These are phyloP conservation scores for Saccostrea echinata DNA, from an alignment of 1,140 invertebrate genomes.

Conservation along the genomic window DNA sequence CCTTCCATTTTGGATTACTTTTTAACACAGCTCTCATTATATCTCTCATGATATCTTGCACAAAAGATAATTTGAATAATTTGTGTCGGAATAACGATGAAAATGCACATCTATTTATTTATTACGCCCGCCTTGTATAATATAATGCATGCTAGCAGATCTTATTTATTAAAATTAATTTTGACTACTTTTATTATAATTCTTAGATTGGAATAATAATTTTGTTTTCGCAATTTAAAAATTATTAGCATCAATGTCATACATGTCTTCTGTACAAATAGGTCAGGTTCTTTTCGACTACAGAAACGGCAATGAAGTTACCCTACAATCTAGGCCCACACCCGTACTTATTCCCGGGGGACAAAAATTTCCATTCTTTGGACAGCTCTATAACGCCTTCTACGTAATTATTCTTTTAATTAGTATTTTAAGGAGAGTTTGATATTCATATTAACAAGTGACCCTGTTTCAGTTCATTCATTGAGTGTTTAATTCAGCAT, in stretches of 20 bases:
- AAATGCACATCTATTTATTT: no score
- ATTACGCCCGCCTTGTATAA: no score
- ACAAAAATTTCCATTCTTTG: slow-evolving; percentile 27
- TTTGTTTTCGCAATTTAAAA: no score
- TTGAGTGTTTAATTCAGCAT: background rate
- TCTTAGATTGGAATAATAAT: no score
- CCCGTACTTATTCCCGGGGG: background rate
- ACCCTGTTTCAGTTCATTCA: background rate
- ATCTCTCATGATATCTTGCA: no score
- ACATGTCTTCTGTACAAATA: background rate
- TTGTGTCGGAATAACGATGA: no score
- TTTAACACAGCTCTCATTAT: no score
- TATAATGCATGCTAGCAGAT: no score
- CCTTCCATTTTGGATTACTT: no score
- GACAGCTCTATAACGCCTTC: background rate
- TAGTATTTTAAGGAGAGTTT: background rate
- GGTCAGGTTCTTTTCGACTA: slow-evolving; percentile 2
- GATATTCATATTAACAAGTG: background rate
- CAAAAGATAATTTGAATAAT: no score
- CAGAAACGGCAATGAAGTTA: background rate
- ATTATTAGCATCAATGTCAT: background rate
- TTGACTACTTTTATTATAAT: no score
- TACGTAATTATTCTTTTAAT: slow-evolving; percentile 7
- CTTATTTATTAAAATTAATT: no score
- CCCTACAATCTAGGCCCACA: background rate